Base-by-base conservation (phyloP, 2,888 invertebrate species). In the Crioceris asparagi region DNA sequence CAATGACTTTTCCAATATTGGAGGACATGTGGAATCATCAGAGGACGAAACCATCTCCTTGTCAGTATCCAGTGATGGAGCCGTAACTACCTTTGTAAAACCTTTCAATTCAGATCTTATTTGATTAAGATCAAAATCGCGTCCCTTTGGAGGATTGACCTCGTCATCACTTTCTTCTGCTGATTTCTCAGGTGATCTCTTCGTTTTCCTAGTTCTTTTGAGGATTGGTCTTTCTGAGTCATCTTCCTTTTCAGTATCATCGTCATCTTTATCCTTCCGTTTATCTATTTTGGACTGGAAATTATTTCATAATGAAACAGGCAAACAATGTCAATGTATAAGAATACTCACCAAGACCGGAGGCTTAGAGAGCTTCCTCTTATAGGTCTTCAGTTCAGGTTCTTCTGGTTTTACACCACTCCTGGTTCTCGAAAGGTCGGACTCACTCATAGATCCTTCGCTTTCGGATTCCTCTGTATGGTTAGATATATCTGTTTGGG, bases 101-200 rank as follows among this genome's bases (percentile, higher is more conserved):
- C 86, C 87, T 61, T 87, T 88, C 3, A 87, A 63, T 57, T 88
- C 87, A 0, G 84, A 84, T 47, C 86, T 69, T 39, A 88, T 86
- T 65, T 86, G 83, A 62, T 83, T 85, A 16, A 88, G 69, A 63
- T 88, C 87, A 56, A 83, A 85, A 55, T 86, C 86, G 3, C 83
- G 71, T 2, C 79, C 79, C 55, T 77, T 76, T 0, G 72, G 71
- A 17, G 56, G 56, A 36, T 50, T 56, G 6, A 50, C 45, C 34
- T 64, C 64, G 17, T 70, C 69, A 31, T 70, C 70, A 29, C 66
- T 68, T 26, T 71, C 70, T 4, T 65, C 60, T 14, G 47, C 48
- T n/a, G 64, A 62, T 10, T 62, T 63, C 26, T 66, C 67, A 2
- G 65, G 59, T 1, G 60, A 65, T 16, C 60, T 65, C 7, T 65